These are phyloP conservation scores for Pandemis heparana DNA, from an alignment of 2,888 invertebrate genomes.

Conservation along the genomic window DNA sequence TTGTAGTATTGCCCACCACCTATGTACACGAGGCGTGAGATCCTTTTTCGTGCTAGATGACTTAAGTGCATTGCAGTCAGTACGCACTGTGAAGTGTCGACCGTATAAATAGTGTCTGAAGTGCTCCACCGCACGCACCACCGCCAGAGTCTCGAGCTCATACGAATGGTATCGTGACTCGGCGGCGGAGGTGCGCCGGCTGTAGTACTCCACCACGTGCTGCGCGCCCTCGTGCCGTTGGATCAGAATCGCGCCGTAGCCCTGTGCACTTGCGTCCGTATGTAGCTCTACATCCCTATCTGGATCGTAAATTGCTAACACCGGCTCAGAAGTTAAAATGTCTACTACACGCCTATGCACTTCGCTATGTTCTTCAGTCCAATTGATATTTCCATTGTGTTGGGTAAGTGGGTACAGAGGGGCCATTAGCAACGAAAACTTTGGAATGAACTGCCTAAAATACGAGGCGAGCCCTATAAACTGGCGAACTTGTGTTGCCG, in stretches of 20 bases:
- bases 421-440: background rate
- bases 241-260: background rate
- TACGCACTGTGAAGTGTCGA: too few relatives aligned
- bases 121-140: too few relatives aligned
- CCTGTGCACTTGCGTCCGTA: background rate
- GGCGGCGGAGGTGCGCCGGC: constrained; percentile 9
- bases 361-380: background rate
- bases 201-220: constrained; percentile 18
- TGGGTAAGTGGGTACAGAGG: background rate
- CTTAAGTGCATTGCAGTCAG: too few relatives aligned
- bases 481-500: background rate
- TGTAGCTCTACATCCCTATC: background rate
- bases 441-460: constrained; percentile 46
- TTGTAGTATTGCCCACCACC: too few relatives aligned
- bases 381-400: background rate
- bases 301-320: background rate
- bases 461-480: constrained; percentile 42
- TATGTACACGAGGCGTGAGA: too few relatives aligned
- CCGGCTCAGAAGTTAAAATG: background rate
- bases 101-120: too few relatives aligned
- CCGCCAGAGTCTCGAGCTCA: constrained; percentile 34
- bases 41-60: too few relatives aligned
- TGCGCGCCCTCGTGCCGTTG: background rate
- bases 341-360: background rate
- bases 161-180: constrained; percentile 40